phyloP scores from a whole-genome alignment of 1,140 invertebrate genomes.

The Saccostrea cuccullata region DNA sequence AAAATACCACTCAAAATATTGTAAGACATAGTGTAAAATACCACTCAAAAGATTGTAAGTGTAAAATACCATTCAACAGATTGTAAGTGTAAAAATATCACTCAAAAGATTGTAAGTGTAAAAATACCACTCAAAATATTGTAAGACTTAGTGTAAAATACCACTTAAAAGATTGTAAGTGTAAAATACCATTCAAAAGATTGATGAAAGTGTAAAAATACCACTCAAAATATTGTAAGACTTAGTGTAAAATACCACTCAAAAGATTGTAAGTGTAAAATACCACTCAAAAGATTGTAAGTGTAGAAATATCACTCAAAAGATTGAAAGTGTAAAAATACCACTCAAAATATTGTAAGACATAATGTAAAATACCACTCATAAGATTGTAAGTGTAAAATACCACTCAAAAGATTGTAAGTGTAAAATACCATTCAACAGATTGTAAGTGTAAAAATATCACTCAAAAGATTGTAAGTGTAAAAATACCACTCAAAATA shows the following conservation, averaged over 20 bases:
- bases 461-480: not conserved
- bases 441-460: conserved; percentile 44
- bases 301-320: not conserved
- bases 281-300: not conserved
- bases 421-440: conserved; percentile 43
- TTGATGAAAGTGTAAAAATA: not conserved
- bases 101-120: not conserved
- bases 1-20: not conserved
- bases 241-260: not conserved
- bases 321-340: not conserved
- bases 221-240: not conserved
- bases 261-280: conserved; percentile 52
- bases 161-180: conserved; percentile 54
- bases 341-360: not conserved
- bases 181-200: not conserved
- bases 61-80: not conserved
- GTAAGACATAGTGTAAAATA: not conserved
- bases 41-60: conserved; percentile 51
- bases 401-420: not conserved
- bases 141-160: not conserved
- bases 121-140: not conserved
- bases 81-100: not conserved
- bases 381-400: conserved; percentile 53
- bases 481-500: not conserved
- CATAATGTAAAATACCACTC: not conserved